Percentiles rank a stretch among this genome's conserved stretches.
Conservation (phyloP, 2,888 invertebrate species). For the Apeira syringaria region DNA sequence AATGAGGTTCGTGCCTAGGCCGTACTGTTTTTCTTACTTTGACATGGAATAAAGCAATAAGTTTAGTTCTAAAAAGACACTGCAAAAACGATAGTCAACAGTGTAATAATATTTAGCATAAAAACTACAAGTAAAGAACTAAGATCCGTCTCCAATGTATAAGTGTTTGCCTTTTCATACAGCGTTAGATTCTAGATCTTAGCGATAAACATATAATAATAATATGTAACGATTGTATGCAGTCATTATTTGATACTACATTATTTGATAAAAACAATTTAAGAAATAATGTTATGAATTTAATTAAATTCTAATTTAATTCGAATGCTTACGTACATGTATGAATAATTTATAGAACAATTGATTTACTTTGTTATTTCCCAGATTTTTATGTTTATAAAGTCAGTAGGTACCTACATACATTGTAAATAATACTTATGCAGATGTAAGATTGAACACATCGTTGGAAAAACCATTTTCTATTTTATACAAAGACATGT, state of each 20-base stretch:
- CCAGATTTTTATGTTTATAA: constrained; percentile 27
- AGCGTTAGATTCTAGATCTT: too few species aligned
- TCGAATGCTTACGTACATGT: background rate
- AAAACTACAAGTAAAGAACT: too few species aligned
- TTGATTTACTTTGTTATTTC: constrained; percentile 26
- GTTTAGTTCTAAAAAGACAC: background rate
- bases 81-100: constrained; percentile 5
- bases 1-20: background rate
- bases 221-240: too few species aligned
- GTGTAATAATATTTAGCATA: constrained; percentile 1
- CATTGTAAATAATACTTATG: constrained; percentile 32
- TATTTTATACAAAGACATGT: constrained; percentile 49
- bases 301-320: too few species aligned
- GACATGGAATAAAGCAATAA: background rate
- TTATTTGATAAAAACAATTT: too few species aligned
- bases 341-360: background rate
- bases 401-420: too few species aligned
- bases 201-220: too few species aligned
- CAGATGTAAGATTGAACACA: constrained; percentile 41
- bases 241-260: too few species aligned
- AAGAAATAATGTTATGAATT: too few species aligned
- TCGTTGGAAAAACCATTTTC: constrained; percentile 50
- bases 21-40: background rate
- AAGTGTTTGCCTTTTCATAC: constrained; percentile 9
- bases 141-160: background rate